Evolutionary conservation across 2,113 vertebrate genomes (phyloP), one percentile per base, ranked within the genome.

Genomic region (Dipodomys merriami): DNA sequence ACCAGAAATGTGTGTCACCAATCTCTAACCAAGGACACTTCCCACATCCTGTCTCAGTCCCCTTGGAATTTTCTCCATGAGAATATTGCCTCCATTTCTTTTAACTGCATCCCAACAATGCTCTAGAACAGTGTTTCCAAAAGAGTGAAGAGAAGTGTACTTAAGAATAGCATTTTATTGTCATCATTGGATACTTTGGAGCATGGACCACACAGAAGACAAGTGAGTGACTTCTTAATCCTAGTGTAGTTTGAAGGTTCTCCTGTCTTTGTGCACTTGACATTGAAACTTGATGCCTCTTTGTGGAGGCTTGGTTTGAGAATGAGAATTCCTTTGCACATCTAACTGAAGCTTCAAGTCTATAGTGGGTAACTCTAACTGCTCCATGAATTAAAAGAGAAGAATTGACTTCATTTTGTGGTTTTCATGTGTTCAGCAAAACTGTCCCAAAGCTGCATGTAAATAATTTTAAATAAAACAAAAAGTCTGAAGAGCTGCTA

Each of bases 391-490:
- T 60, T 80, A 8, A 84, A 80, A 91, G 16, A 11, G 10, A 73
- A 23, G n/a, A 93, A 88, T 33, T 83, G 60, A 89, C 23, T 74
- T 53, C 12, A 57, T 71, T 78, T n/a, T 4, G 27, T 57, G 8
- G 15, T n/a, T 90, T 82, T 67, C 73, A 19, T 80, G 9, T 64
- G 20, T 88, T 93, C 35, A 57, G 46, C 69, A 93, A 94, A 94
- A 88, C 39, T 89, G 7, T 64, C 62, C 53, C 19, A 77, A 67
- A 2, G 57, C 19, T 67, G 7, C 12, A 65, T 73, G 53, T 78
- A 94, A 95, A 94, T 92, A 92, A 88, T 96, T 88, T 95, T 90
- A 86, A 96, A 93, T 92, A 95, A 96, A 94, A 88, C 39, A 96
- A 85, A 95, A 85, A 79, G 29, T 69, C 44, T 87, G 81, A 94